These are phyloP conservation scores for Poeciliopsis retropinna DNA, from an alignment of 2,113 vertebrate genomes.

Conservation along the genomic window DNA sequence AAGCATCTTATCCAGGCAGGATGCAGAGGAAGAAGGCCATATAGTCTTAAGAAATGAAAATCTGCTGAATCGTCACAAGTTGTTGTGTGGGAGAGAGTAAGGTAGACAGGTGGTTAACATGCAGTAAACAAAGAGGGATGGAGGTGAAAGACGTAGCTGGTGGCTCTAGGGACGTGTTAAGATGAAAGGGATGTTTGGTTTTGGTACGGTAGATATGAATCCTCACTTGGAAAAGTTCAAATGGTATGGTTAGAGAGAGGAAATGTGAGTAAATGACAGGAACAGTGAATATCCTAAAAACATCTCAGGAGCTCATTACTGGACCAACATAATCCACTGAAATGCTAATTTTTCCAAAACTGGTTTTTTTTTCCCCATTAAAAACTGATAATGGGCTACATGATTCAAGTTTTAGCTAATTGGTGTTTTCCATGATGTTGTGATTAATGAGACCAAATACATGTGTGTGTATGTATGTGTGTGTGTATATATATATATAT, in stretches of 20 bases:
- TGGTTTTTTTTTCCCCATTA: too few species aligned
- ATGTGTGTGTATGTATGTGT: conserved; percentile 27
- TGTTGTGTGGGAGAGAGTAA: neutral
- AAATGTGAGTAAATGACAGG: neutral
- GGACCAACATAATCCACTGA: neutral
- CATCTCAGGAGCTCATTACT: neutral
- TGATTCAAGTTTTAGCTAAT: neutral
- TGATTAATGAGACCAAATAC: neutral
- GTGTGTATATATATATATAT: conserved; percentile 30
- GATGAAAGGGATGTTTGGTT: neutral
- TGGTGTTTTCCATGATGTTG: neutral
- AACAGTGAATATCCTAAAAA: neutral
- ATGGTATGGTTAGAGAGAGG: neutral
- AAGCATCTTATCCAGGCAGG: too few species aligned
- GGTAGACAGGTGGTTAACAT: neutral
- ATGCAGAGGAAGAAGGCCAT: neutral
- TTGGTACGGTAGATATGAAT: neutral
- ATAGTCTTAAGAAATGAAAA: neutral
- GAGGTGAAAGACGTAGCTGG: neutral
- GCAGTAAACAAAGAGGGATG: neutral
- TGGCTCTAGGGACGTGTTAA: neutral
- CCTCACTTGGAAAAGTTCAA: neutral
- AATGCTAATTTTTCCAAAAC: too few species aligned
- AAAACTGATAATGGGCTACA: neutral
- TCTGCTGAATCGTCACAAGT: neutral